A percentile compares a stretch with the other conserved stretches of the same genome.
Conservation (phyloP, 2,888 invertebrate genomes). For the Nebria salina region DNA sequence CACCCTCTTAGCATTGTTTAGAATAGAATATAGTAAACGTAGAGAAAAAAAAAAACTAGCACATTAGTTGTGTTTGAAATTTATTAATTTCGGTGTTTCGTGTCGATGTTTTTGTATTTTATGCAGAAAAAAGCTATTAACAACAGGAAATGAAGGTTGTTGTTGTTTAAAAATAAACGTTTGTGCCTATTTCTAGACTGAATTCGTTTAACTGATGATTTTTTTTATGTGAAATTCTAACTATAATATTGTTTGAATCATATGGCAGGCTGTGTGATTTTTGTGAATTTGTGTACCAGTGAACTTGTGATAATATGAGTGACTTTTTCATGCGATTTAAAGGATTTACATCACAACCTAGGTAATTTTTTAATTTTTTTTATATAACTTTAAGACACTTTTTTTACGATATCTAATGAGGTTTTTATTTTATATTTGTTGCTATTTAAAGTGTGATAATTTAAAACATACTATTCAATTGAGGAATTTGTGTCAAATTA, state of each 20-base stretch:
- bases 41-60: not conserved
- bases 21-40: not conserved
- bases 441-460: no score
- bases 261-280: not conserved
- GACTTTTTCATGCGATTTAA: not conserved
- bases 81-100: not conserved
- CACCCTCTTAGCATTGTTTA: slow-evolving; percentile 26
- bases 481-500: no score
- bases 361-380: not conserved
- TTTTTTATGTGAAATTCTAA: not conserved
- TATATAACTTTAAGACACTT: no score
- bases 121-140: slow-evolving; percentile 37
- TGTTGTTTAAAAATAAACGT: slow-evolving; percentile 24
- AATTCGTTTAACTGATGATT: not conserved
- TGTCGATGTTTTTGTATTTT: slow-evolving; percentile 28
- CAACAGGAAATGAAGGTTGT: slow-evolving; percentile 39
- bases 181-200: slow-evolving; percentile 13
- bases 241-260: not conserved
- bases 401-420: no score
- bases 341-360: not conserved
- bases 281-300: not conserved
- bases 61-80: not conserved
- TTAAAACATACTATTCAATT: no score
- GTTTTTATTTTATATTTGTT: no score
- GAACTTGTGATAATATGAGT: not conserved